Conservation (phyloP, 2,113 vertebrate species). For the Podocnemis expansa region DNA sequence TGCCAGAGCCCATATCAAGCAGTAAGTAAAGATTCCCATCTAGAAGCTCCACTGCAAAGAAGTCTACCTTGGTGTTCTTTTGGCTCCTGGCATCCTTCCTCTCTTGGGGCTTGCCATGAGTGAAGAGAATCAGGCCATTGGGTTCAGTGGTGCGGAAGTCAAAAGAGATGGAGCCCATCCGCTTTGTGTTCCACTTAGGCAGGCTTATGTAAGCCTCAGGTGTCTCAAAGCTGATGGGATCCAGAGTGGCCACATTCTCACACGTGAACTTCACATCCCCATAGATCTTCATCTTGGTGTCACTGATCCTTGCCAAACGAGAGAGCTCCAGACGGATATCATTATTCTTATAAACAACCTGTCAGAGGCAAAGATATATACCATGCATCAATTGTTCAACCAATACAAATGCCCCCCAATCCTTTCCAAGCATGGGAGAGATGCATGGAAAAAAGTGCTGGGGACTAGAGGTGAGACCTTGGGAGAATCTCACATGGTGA, state of each 20-base stretch:
- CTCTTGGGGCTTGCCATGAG: constrained; percentile 93
- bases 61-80: constrained; percentile 97
- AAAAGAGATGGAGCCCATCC: constrained; percentile 96
- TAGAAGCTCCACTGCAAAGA: constrained; percentile 95
- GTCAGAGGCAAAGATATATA: constrained; percentile 66
- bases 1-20: constrained; percentile 97
- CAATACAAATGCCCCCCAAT: constrained; percentile 49
- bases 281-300: constrained; percentile 98
- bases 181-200: constrained; percentile 98
- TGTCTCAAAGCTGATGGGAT: constrained; percentile 97
- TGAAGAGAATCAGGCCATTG: constrained; percentile 95
- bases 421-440: constrained; percentile 37
- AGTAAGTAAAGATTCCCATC: constrained; percentile 94
- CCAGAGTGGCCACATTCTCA: constrained; percentile 94
- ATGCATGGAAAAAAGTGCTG: constrained; percentile 43
- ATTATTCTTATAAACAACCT: constrained; percentile 99
- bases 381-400: constrained; percentile 73
- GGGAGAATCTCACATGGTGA: not conserved
- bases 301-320: constrained; percentile 93
- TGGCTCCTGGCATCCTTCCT: constrained; percentile 88
- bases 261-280: constrained; percentile 95
- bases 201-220: constrained; percentile 93
- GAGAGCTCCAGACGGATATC: constrained; percentile 97
- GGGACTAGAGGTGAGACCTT: not conserved
- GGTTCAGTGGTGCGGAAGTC: constrained; percentile 97